A percentile compares a stretch with the other conserved stretches of the same genome.
Evolutionary conservation across 2,113 vertebrate species (phyloP).

Genomic region (Hystrix cristata): DNA sequence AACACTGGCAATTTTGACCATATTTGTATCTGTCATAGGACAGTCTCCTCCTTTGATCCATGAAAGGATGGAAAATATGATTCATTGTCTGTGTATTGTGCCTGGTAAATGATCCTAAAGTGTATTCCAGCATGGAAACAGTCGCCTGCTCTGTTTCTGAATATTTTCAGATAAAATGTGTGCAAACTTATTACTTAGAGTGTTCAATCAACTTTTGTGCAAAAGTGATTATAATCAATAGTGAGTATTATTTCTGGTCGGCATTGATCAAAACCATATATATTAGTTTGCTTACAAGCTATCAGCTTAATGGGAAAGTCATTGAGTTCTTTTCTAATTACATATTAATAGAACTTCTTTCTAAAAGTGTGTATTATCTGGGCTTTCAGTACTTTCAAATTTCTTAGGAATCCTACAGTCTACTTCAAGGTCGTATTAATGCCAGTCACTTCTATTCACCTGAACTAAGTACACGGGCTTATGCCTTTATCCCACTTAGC

Average conservation of each 20-base stretch:
- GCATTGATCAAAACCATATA: conserved; percentile 57
- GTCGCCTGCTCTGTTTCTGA: conserved; percentile 70
- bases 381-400: not conserved
- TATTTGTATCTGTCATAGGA: conserved; percentile 58
- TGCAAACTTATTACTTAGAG: conserved; percentile 68
- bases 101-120: conserved; percentile 77
- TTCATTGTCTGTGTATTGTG: conserved; percentile 46
- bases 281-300: conserved; percentile 36
- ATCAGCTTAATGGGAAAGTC: not conserved
- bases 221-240: conserved; percentile 43
- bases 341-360: not conserved
- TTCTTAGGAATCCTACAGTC: not conserved
- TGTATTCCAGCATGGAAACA: conserved; percentile 66
- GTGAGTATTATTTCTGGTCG: not conserved
- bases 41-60: conserved; percentile 51
- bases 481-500: not conserved
- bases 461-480: not conserved
- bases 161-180: conserved; percentile 54
- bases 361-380: not conserved
- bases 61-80: conserved; percentile 58
- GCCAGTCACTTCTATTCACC: not conserved
- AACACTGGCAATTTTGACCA: conserved; percentile 50
- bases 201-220: conserved; percentile 75
- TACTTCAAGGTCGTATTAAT: not conserved
- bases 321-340: not conserved